These are phyloP conservation scores for Mus pahari DNA, from an alignment of 2,113 vertebrate genomes.

Conservation along the genomic window DNA sequence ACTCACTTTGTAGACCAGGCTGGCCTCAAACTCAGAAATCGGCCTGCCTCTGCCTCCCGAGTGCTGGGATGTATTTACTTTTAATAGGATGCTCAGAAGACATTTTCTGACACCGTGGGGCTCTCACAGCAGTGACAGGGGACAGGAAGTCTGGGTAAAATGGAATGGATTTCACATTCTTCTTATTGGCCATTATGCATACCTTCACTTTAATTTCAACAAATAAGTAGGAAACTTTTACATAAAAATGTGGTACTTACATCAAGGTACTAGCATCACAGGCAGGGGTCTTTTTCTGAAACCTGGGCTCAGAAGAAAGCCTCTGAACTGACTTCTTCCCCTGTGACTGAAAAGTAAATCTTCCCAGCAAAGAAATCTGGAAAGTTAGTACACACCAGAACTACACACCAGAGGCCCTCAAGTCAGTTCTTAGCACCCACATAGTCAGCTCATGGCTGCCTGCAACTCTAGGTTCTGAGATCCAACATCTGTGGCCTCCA, in stretches of 20 bases:
- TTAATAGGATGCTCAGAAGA: background rate
- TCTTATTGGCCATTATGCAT: background rate
- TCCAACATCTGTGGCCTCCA: background rate
- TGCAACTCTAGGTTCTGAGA: background rate
- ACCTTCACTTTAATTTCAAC: background rate
- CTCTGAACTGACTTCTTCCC: background rate
- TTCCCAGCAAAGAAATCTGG: conserved; percentile 30
- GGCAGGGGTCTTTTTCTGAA: background rate
- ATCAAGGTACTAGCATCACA: background rate
- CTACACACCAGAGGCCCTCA: background rate
- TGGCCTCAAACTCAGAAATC: too few relatives aligned
- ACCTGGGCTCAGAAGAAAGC: background rate
- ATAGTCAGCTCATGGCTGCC: background rate
- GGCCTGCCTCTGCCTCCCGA: too few relatives aligned
- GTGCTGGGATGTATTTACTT: conserved; percentile 2
- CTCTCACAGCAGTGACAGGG: background rate
- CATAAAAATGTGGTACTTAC: conserved; percentile 19
- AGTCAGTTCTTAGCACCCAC: background rate
- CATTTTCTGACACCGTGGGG: background rate
- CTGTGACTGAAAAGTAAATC: background rate
- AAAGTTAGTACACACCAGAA: background rate
- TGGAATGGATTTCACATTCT: background rate
- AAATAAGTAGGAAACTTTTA: conserved; percentile 1
- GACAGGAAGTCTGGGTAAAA: background rate
- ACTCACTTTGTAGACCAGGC: too few relatives aligned